These are phyloP conservation scores for Eupithecia subfuscata DNA, from an alignment of 2,888 invertebrate species.

Conservation along the genomic window DNA sequence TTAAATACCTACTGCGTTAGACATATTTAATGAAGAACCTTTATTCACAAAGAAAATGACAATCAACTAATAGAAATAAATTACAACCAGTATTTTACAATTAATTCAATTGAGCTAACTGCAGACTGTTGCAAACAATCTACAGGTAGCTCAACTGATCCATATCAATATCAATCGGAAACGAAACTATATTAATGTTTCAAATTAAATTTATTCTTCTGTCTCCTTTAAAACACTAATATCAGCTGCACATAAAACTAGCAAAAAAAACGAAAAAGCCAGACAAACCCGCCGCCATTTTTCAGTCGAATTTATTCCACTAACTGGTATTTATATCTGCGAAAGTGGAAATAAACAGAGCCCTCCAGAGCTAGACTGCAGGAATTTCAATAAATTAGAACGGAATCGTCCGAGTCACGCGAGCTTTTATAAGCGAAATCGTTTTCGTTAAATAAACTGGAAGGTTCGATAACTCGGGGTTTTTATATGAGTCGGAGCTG, in stretches of 20 bases:
- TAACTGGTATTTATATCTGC: constrained; percentile 32
- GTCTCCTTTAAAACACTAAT: not conserved
- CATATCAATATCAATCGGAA: no score
- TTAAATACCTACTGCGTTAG: no score
- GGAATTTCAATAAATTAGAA: constrained; percentile 48
- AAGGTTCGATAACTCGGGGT: constrained; percentile 21
- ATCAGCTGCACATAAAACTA: not conserved
- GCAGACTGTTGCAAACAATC: no score
- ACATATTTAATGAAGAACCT: no score
- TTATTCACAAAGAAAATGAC: no score
- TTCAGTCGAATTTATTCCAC: constrained; percentile 27
- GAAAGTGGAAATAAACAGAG: constrained; percentile 41
- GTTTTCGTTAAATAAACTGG: constrained; percentile 38
- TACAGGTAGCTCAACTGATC: no score
- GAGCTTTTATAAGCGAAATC: constrained; percentile 42
- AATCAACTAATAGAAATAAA: no score
- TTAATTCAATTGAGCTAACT: no score
- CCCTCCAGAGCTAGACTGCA: constrained; percentile 41
- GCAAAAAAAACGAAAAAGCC: constrained; percentile 11
- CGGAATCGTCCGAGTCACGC: constrained; percentile 42
- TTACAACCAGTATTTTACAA: no score
- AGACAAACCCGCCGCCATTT: constrained; percentile 24
- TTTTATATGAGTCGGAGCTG: not conserved
- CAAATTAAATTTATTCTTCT: not conserved
- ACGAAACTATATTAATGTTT: no score